Evolutionary conservation across 2,113 vertebrate species (phyloP).

Genomic region (Apaloderma vittatum): DNA sequence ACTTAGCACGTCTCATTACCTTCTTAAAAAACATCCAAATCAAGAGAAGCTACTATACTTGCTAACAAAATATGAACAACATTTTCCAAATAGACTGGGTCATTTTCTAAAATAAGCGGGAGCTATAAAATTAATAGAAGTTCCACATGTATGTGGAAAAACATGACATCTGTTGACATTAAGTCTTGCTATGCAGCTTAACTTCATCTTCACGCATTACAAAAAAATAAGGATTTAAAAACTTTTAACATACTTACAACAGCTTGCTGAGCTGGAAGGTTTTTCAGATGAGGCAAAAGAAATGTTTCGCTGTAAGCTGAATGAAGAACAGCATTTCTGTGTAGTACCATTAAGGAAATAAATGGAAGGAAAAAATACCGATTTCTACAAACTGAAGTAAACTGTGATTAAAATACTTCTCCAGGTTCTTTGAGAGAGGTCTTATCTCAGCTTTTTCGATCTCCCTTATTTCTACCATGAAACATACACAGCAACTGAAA

Average conservation of each 20-base stretch:
- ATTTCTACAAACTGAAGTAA: not conserved
- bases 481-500: not conserved
- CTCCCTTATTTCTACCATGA: not conserved
- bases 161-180: fast-evolving
- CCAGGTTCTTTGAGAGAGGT: not conserved
- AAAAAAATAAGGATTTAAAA: not conserved
- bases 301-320: conserved; percentile 87
- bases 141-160: not conserved
- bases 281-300: conserved; percentile 93
- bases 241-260: conserved; percentile 83
- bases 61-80: not conserved
- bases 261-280: conserved; percentile 86
- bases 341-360: conserved; percentile 78
- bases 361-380: not conserved
- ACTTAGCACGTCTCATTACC: not conserved
- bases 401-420: not conserved
- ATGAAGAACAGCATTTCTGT: conserved; percentile 90
- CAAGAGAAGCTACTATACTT: not conserved
- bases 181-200: not conserved
- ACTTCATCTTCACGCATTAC: not conserved
- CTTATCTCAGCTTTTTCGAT: not conserved
- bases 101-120: not conserved
- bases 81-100: not conserved
- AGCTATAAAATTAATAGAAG: not conserved
- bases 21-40: not conserved